Percentiles rank a stretch among this genome's conserved stretches.
Conservation (phyloP, 2,797 vertebrate species). For the Scolopax bukidnonensis region DNA sequence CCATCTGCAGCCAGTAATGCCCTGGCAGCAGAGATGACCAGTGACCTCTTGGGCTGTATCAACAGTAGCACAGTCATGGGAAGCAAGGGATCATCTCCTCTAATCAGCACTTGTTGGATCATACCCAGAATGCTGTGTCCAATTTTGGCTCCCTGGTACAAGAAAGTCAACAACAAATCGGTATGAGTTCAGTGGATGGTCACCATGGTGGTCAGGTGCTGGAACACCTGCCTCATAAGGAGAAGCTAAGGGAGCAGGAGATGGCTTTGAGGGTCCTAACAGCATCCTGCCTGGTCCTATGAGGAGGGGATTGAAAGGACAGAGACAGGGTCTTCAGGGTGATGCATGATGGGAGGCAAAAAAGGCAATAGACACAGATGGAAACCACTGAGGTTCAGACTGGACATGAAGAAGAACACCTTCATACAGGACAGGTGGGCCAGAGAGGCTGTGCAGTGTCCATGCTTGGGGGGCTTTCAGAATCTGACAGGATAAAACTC, state of each 20-base stretch:
- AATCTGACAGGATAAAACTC: neutral
- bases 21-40: neutral
- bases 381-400: neutral
- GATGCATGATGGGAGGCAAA: neutral
- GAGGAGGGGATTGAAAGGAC: neutral
- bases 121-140: neutral
- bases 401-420: accelerated
- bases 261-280: neutral
- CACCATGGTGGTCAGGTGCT: neutral
- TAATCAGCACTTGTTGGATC: neutral
- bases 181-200: accelerated
- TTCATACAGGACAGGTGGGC: neutral
- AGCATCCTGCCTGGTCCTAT: neutral
- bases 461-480: neutral
- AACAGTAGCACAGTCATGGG: too few species aligned
- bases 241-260: neutral
- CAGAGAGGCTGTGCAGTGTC: neutral
- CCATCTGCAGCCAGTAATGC: neutral
- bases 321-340: neutral
- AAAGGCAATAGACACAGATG: neutral
- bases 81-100: neutral
- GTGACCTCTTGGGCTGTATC: neutral
- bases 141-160: neutral
- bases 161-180: neutral
- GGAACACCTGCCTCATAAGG: neutral